A percentile compares a stretch with the other conserved stretches of the same genome.
Conservation (phyloP, 2,113 vertebrate species). For the Atlantisia rogersi region DNA sequence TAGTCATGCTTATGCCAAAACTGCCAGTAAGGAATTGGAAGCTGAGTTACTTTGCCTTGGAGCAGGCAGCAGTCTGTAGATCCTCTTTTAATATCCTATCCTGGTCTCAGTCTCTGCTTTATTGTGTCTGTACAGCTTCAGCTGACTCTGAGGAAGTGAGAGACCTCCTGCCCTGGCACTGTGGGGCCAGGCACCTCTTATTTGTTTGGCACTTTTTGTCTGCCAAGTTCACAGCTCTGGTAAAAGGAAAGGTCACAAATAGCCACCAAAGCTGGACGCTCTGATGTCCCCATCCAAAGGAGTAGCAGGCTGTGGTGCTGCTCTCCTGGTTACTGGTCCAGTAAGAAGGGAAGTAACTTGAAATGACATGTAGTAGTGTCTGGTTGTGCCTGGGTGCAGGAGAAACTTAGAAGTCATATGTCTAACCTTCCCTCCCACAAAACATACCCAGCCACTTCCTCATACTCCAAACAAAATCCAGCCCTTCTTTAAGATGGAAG, state of each 20-base stretch:
- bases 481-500: constrained; percentile 45
- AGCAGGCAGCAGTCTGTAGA: neutral
- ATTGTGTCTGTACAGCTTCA: neutral
- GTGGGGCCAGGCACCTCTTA: neutral
- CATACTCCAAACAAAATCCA: constrained; percentile 54
- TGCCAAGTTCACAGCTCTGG: neutral
- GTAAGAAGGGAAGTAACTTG: neutral
- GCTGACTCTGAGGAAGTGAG: neutral
- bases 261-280: neutral
- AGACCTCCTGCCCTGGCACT: neutral
- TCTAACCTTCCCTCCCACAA: constrained; percentile 43
- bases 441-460: constrained; percentile 46
- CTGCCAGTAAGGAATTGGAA: neutral
- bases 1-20: neutral
- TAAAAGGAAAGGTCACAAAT: neutral
- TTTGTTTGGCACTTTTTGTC: neutral
- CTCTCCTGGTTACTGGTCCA: neutral
- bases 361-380: neutral
- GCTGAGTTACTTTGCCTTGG: neutral
- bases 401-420: neutral
- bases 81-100: neutral
- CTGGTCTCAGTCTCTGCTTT: neutral
- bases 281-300: neutral
- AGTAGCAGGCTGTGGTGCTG: neutral
- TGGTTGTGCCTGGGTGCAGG: neutral